Base-by-base conservation (phyloP, 2,797 vertebrate species). In the Siniperca obscura region DNA sequence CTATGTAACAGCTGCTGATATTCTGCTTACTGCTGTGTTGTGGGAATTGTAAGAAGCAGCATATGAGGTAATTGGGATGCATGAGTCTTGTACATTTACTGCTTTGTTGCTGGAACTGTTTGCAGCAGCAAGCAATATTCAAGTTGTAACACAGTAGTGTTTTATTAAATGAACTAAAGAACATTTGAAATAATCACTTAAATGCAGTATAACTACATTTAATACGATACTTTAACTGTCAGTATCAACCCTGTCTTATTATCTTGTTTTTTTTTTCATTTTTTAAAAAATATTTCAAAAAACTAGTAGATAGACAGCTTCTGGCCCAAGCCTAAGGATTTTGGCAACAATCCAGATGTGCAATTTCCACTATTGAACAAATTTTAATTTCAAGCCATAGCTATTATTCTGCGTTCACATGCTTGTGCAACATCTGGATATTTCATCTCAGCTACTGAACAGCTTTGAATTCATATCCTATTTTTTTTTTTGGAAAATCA, bases 341-440 rank as follows among this genome's bases (percentile, higher is more conserved):
- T 19, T 52, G 71, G 21, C 53, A 21, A 53, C 38, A 66, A 40
- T 59, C 52, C 76, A 70, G 81, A 61, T 70, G 65, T 74, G 19
- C 30, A 38, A 17, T 64, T 64, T 71, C 30, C 36, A 34, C 14
- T 19, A 25, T 34, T 53, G 9, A 67, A 73, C 21, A 44, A 34
- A 42, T 68, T 62, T 40, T 19, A 19, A 19, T 59, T 59, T 16
- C 4, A 13, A 52, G 14, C 19, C 13, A n/a, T 50, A 22, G 36
- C 3, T 38, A 34, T 66, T 70, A 77, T 67, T 66, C 7, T 55
- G 14, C 42, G 8, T 40, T 34, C 6, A 38, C 61, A 30, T 52
- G 38, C 25, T 16, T 10, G 2, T 70, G 30, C 50, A 74, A 50
- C 59, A 84, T 76, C 59, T 86, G 76, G 46, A 61, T 48, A 13